Percentiles rank a stretch among this genome's conserved stretches.
Evolutionary conservation across 2,888 invertebrate genomes (phyloP).

Genomic region (Thereva nobilitata): DNA sequence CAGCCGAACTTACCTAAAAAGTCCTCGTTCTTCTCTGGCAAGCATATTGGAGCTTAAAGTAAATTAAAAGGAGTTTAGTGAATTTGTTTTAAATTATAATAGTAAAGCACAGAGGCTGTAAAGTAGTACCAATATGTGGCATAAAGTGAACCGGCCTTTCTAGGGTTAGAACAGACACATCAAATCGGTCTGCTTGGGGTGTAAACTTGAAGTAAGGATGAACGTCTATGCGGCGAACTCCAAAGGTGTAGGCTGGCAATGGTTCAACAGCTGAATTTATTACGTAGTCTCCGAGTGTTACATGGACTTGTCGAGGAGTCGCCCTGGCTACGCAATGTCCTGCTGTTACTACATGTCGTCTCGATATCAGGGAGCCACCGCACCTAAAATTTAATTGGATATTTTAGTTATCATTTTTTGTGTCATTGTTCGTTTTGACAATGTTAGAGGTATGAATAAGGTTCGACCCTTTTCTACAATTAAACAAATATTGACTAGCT

Average conservation of each 20-base stretch:
- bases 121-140: conserved; percentile 74
- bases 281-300: conserved; percentile 85
- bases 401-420: no score
- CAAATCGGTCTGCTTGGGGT: conserved; percentile 88
- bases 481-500: no score
- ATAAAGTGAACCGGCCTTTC: conserved; percentile 89
- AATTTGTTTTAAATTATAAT: neutral
- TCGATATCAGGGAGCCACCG: conserved; percentile 88
- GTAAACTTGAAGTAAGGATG: conserved; percentile 93
- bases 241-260: conserved; percentile 87
- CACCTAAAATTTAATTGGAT: conserved; percentile 64
- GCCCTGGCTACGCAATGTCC: conserved; percentile 94
- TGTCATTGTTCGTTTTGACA: no score
- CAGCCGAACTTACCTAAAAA: conserved; percentile 90
- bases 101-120: no score
- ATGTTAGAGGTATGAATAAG: no score
- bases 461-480: no score
- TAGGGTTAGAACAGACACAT: conserved; percentile 85
- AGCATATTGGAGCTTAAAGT: conserved; percentile 77
- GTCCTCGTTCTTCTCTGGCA: conserved; percentile 87
- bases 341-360: conserved; percentile 90
- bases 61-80: neutral
- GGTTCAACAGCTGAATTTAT: conserved; percentile 92
- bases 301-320: conserved; percentile 86
- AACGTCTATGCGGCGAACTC: conserved; percentile 86